Base-by-base conservation (phyloP, 2,113 vertebrate genomes). In the Nematolebias whitei region DNA sequence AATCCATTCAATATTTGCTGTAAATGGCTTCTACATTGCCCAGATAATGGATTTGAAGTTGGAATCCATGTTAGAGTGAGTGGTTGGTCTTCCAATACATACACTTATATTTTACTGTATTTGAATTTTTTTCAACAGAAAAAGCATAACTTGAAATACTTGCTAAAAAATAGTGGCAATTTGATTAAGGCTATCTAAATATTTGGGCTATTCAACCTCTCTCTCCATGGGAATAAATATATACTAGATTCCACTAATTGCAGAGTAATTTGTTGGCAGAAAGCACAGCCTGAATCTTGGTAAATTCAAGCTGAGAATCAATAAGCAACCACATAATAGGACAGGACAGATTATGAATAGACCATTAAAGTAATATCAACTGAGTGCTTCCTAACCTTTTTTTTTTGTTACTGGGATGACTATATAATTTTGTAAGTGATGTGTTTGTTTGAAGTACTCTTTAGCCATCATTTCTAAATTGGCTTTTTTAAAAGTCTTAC, bases 1-100 rank as follows among this genome's bases (percentile, higher is more conserved):
- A 89, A 82, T 82, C 69, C 60, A 66, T 82, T 82, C 79, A 67
- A 87, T 90, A 87, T 85, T 79, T 64, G 73, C 79, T 63, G 24
- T 73, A 83, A 86, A 88, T 88, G 57, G 85, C 53, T 84, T 85
- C 87, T 61, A 76, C 77, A 53, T 78, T 76, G 78, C 76, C 38
- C 80, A 68, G 71, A 80, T 88, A 87, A 87, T 87, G 80, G 83
- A 69, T 83, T 67, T 57, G 62, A 78, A 63, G 73, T 65, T 73
- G 32, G 38, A 24, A 47, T 78, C 52, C 43, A 70, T 71, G 59
- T 51, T 8, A 20, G 40, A 57, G 58, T 79, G 59, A 82, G 12
- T 80, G 63, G 29, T 74, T 85, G 69, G 35, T 60, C 52, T 55
- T 61, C 53, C 74, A 63, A 24, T 50, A 32, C 12, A 66, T 18